Evolutionary conservation across 2,113 vertebrate genomes (phyloP), one percentile per base, ranked within the genome.

Genomic region (Petrocephalus microphthalmus): DNA sequence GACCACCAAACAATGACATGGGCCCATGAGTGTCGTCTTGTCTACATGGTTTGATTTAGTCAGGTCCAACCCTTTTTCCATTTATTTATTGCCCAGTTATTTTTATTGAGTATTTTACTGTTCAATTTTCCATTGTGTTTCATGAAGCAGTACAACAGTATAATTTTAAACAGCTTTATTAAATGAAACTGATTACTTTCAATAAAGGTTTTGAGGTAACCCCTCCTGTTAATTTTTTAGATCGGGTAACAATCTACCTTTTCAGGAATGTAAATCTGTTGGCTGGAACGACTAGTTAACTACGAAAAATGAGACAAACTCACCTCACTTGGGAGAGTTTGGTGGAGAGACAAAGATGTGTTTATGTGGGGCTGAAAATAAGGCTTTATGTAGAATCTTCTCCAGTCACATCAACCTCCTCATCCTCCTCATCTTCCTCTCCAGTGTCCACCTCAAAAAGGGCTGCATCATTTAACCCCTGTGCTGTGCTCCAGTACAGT

Each of bases 391-490:
- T 88, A 0, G 19, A 84, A 20, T 89, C 90, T 87, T 91, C 84
- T 45, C 89, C 90, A 0, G 90, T 88, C 0, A 94, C 89, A 49
- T 95, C 94, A 0, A 94, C 47, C 49, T 93, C 91, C 4, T 81
- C 51, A 0, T 90, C 91, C 45, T 89, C 91, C 6, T 88, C 88
- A 6, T 91, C 89, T 67, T 0, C 52, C 0, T 91, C 91, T 22
- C 87, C 91, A 25, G 85, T 88, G 13, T 91, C 90, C 7, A 90
- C 89, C 71, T 0, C 91, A 2, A 8, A 37, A 89, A 89, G 29
- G 33, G 91, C 88, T 33, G 92, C 90, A 0, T 37, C 51, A 20
- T 86, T 92, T 11, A 90, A 92, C 7, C 89, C 90, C 78, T 89
- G 88, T 0, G 83, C 89, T 91, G 90, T 91, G 89, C 2, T 88